Percentiles rank a stretch among this genome's conserved stretches.
These are phyloP conservation scores for Enhydra lutris DNA, from an alignment of 2,113 vertebrate species.

Conservation along the genomic window DNA sequence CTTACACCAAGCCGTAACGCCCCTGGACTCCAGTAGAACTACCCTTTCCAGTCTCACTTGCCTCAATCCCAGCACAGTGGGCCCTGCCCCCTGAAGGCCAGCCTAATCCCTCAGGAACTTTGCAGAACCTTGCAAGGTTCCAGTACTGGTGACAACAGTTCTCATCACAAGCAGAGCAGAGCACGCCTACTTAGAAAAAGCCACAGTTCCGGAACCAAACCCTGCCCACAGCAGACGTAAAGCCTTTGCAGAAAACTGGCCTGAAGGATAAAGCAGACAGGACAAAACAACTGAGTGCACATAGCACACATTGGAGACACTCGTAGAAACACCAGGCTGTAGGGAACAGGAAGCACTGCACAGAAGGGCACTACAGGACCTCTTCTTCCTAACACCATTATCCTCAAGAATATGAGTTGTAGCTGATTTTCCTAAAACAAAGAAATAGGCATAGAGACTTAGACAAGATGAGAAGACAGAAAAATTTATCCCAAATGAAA, in stretches of 20 bases:
- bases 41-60: not conserved
- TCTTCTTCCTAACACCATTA: not conserved
- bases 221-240: not conserved
- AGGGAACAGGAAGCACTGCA: not conserved
- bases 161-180: not conserved
- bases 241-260: not conserved
- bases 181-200: not conserved
- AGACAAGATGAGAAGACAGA: not conserved
- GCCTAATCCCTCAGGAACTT: not conserved
- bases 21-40: not conserved
- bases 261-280: not conserved
- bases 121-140: not conserved
- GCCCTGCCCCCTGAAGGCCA: not conserved
- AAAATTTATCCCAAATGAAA: not conserved
- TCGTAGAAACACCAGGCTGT: not conserved
- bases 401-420: not conserved
- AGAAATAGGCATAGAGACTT: not conserved
- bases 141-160: not conserved
- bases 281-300: not conserved
- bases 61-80: not conserved
- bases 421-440: not conserved
- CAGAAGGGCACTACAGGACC: not conserved
- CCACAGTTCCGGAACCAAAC: not conserved
- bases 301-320: not conserved
- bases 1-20: not conserved